Conservation (phyloP, 1,140 invertebrate species). For the Listronotus bonariensis region DNA sequence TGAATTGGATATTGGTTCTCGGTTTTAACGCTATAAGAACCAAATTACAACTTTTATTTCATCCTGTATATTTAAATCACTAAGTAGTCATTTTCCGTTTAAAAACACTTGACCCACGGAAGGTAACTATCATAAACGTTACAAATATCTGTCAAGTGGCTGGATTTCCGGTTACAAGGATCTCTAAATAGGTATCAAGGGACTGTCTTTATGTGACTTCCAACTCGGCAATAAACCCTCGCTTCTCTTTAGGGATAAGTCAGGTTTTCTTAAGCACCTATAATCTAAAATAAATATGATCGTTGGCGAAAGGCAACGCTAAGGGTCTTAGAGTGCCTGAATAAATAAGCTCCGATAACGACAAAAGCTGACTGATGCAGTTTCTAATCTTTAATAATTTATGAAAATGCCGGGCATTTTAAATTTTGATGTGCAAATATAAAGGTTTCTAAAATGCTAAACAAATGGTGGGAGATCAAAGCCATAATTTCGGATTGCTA, state of each 20-base stretch:
- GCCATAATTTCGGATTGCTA: slow-evolving; percentile 1
- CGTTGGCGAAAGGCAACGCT: slow-evolving; percentile 1
- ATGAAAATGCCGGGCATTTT: slow-evolving; percentile 7
- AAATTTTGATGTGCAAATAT: background rate
- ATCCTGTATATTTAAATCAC: too few relatives aligned
- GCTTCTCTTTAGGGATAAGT: slow-evolving; percentile 23
- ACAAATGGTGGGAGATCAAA: slow-evolving; percentile 5
- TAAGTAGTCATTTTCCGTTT: too few relatives aligned
- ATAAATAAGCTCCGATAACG: slow-evolving; percentile 28
- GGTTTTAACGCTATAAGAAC: too few relatives aligned
- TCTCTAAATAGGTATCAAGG: slow-evolving; percentile 13
- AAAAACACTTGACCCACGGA: background rate
- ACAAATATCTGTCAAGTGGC: slow-evolving; percentile 22
- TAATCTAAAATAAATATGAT: slow-evolving; percentile 30
- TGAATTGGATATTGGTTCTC: too few relatives aligned
- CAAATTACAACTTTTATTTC: too few relatives aligned
- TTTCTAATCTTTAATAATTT: slow-evolving; percentile 26
- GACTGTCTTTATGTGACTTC: slow-evolving; percentile 21
- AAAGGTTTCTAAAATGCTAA: slow-evolving; percentile 8
- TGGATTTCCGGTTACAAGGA: slow-evolving; percentile 18
- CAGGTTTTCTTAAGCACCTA: slow-evolving; percentile 30
- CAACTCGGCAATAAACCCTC: slow-evolving; percentile 11
- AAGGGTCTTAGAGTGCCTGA: slow-evolving; percentile 17
- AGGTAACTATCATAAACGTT: slow-evolving; percentile 1
- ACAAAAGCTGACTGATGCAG: slow-evolving; percentile 7